A percentile compares a stretch with the other conserved stretches of the same genome.
phyloP scores from a whole-genome alignment of 2,888 invertebrate genomes.

The Nephrocerus scutellatus region DNA sequence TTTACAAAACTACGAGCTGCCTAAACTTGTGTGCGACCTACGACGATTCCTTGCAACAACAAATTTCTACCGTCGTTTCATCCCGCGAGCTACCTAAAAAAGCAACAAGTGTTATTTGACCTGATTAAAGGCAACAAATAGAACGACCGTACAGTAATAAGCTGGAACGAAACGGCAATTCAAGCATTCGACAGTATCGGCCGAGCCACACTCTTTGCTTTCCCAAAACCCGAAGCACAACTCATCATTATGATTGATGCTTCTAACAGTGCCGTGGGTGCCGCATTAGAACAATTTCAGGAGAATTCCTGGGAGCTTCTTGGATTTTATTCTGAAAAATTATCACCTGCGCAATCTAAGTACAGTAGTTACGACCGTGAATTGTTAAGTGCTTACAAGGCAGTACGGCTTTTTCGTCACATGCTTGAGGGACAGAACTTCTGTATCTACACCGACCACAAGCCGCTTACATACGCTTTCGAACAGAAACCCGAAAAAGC shows the following conservation, averaged over 20 bases:
- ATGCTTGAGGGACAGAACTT: slow-evolving; percentile 12
- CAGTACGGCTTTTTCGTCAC: slow-evolving; percentile 13
- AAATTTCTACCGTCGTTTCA: slow-evolving; percentile 19
- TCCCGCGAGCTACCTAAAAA: slow-evolving; percentile 11
- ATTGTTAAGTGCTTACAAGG: slow-evolving; percentile 14
- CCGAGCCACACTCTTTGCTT: too few relatives aligned
- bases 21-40: slow-evolving; percentile 17
- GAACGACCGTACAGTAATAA: too few relatives aligned
- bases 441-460: slow-evolving; percentile 6
- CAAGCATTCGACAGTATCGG: too few relatives aligned
- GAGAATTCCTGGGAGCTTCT: too few relatives aligned
- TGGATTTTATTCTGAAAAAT: slow-evolving; percentile 12
- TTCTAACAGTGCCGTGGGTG: too few relatives aligned
- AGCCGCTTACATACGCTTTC: slow-evolving; percentile 4
- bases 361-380: slow-evolving; percentile 19
- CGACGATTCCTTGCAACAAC: slow-evolving; percentile 24
- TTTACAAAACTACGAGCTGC: slow-evolving; percentile 15
- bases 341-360: slow-evolving; percentile 8
- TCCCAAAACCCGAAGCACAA: too few relatives aligned
- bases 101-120: slow-evolving; percentile 10
- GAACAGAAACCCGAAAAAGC: slow-evolving; percentile 5
- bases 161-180: too few relatives aligned
- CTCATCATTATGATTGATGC: too few relatives aligned
- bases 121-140: slow-evolving; percentile 11
- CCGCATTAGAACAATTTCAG: too few relatives aligned